These are phyloP conservation scores for Cyprinodon brontotheroides DNA, from an alignment of 2,113 vertebrate species.

Conservation along the genomic window DNA sequence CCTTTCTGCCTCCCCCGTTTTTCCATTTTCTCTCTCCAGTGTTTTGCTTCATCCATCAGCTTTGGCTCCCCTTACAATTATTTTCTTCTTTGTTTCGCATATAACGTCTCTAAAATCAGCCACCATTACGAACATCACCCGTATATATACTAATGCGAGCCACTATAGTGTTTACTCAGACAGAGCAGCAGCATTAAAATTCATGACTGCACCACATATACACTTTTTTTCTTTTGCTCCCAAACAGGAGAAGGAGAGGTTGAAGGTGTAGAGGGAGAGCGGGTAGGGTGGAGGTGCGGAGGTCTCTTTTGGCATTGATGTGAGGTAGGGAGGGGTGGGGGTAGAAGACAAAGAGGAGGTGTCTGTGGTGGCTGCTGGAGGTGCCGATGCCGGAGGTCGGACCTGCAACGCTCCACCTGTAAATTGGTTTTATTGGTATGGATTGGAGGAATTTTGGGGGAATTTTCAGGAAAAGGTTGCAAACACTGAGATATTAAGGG, in stretches of 20 bases:
- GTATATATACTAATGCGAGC: conserved; percentile 52
- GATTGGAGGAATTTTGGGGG: conserved; percentile 17
- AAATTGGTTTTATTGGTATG: conserved; percentile 72
- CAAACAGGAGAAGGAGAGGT: conserved; percentile 32
- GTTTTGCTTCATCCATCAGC: conserved; percentile 65
- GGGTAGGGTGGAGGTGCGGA: conserved; percentile 29
- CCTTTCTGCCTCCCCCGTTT: conserved; percentile 18
- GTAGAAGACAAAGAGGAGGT: conserved; percentile 34
- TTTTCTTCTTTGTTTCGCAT: conserved; percentile 56
- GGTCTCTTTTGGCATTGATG: conserved; percentile 67
- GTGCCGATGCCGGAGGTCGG: conserved; percentile 76
- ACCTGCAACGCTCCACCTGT: conserved; percentile 73
- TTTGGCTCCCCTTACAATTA: conserved; percentile 49
- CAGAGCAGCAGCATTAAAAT: conserved; percentile 74
- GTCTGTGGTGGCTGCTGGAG: conserved; percentile 31
- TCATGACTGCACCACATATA: conserved; percentile 71
- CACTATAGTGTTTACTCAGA: conserved; percentile 61
- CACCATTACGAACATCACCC: conserved; percentile 15
- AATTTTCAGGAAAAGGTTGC: conserved; percentile 31
- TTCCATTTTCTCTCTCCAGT: conserved; percentile 33
- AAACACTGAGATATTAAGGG: conserved; percentile 25
- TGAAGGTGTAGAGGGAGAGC: conserved; percentile 36
- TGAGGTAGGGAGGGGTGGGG: conserved; percentile 26
- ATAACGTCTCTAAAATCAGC: conserved; percentile 25
- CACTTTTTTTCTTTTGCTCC: conserved; percentile 38